Evolutionary conservation across 1,140 invertebrate species (phyloP).

Genomic region (Phenacoccus solenopsis): DNA sequence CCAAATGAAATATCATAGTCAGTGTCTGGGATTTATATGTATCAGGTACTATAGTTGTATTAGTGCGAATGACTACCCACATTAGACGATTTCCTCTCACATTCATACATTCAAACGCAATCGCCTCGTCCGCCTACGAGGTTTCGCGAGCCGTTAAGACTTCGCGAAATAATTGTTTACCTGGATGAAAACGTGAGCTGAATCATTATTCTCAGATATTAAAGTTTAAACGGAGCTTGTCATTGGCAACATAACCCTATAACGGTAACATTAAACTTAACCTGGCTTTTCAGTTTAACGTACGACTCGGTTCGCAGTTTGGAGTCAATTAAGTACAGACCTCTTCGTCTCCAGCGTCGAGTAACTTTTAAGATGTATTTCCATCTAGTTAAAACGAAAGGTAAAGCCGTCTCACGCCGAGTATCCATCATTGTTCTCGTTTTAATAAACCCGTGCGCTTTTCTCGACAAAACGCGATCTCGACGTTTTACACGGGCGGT

Average conservation of each 20-base stretch:
- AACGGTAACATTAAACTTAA: not conserved
- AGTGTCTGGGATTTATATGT: no score
- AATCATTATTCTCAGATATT: conserved; percentile 3
- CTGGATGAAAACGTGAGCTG: not conserved
- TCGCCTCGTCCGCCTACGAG: no score
- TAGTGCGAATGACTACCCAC: no score
- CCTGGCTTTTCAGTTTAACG: not conserved
- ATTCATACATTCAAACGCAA: no score
- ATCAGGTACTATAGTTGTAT: no score
- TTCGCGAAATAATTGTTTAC: not conserved
- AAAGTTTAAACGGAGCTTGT: not conserved
- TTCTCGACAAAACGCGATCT: no score
- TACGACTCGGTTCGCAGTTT: not conserved
- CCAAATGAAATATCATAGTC: no score
- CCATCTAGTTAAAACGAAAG: not conserved
- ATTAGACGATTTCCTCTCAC: no score
- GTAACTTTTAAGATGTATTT: not conserved
- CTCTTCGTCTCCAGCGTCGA: not conserved
- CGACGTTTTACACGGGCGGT: no score
- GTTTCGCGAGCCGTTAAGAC: no score
- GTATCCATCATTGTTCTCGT: conserved; percentile 1
- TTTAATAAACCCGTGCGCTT: no score
- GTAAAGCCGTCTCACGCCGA: not conserved
- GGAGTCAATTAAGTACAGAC: not conserved
- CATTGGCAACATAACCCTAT: conserved; percentile 1